Conservation (phyloP, 2,113 vertebrate species). For the Arizona elegans region DNA sequence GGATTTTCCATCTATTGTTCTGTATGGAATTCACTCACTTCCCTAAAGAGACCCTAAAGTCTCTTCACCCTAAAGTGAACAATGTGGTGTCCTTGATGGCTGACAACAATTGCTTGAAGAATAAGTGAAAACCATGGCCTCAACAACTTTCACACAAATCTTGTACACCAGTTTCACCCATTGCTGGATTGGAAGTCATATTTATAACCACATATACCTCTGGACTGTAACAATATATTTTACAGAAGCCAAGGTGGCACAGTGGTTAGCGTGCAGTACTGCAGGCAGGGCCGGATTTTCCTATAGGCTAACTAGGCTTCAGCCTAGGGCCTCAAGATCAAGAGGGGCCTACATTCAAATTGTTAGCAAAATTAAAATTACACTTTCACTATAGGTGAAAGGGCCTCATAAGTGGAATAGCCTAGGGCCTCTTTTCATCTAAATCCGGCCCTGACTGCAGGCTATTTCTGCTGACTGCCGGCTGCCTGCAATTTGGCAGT, state of each 20-base stretch:
- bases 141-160: neutral
- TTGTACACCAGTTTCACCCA: neutral
- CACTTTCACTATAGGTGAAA: too few relatives aligned
- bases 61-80: neutral
- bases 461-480: too few relatives aligned
- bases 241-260: neutral
- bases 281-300: too few relatives aligned
- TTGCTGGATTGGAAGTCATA: neutral
- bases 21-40: neutral
- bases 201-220: neutral
- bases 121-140: neutral
- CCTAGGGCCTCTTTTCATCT: too few relatives aligned
- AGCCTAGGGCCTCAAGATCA: too few relatives aligned
- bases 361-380: too few relatives aligned
- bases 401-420: too few relatives aligned
- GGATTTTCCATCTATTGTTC: neutral
- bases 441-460: too few relatives aligned
- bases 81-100: neutral
- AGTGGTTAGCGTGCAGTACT: too few relatives aligned
- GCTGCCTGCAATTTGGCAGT: too few relatives aligned
- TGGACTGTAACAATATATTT: neutral
- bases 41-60: neutral
- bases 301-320: too few relatives aligned
- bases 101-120: neutral
- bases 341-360: too few relatives aligned